A percentile compares a stretch with the other conserved stretches of the same genome.
Conservation (phyloP, 2,113 vertebrate genomes). For the Propithecus coquereli region DNA sequence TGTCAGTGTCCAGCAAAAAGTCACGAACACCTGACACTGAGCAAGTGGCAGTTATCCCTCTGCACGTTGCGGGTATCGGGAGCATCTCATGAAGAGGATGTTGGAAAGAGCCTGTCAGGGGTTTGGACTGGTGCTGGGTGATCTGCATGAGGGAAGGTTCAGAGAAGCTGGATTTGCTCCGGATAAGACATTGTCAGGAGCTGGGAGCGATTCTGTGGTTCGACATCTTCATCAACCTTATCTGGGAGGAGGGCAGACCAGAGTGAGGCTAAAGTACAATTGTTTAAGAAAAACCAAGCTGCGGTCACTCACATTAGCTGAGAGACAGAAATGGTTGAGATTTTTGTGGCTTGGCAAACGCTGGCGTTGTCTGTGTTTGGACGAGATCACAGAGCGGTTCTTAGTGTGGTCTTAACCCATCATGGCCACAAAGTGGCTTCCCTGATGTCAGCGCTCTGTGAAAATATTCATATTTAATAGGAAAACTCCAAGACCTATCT, state of each 20-base stretch:
- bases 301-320: fast-evolving
- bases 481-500: not conserved
- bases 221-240: too few relatives aligned
- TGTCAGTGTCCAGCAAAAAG: not conserved
- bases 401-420: not conserved
- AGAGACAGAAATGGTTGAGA: too few relatives aligned
- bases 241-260: not conserved
- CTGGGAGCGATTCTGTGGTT: not conserved
- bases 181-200: too few relatives aligned
- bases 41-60: too few relatives aligned
- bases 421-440: not conserved
- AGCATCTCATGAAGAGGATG: too few relatives aligned
- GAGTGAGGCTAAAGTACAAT: not conserved
- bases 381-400: too few relatives aligned
- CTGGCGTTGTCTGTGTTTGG: not conserved
- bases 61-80: fast-evolving
- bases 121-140: fast-evolving
- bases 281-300: not conserved
- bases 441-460: not conserved
- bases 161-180: not conserved
- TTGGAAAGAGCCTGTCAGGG: fast-evolving
- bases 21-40: fast-evolving
- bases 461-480: not conserved
- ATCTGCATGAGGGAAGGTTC: fast-evolving
- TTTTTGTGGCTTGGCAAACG: not conserved